phyloP scores from a whole-genome alignment of 2,797 vertebrate genomes.

The Nyctibius grandis region DNA sequence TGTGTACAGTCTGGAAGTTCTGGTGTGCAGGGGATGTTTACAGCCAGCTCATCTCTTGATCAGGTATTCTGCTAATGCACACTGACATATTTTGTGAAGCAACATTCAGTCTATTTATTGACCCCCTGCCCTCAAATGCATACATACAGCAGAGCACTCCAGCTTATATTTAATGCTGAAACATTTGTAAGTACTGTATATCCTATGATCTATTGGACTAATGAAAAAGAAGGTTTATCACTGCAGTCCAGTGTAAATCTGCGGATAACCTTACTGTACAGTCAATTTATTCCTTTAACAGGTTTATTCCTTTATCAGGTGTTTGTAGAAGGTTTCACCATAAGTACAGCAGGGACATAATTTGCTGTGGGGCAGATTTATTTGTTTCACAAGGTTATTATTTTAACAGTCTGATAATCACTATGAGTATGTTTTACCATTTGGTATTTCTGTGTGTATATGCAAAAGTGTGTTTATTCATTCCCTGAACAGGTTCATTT shows the following conservation, averaged over 20 bases:
- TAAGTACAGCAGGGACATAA: conserved; percentile 65
- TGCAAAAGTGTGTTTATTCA: conserved; percentile 54
- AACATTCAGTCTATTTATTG: conserved; percentile 60
- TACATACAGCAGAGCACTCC: conserved; percentile 1
- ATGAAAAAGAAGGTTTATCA: conserved; percentile 75
- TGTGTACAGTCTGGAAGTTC: not conserved
- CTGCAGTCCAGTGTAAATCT: conserved; percentile 73
- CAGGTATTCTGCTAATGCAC: conserved; percentile 55
- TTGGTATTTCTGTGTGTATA: conserved; percentile 61
- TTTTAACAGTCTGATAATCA: conserved; percentile 70
- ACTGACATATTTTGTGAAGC: conserved; percentile 51
- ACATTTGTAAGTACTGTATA: conserved; percentile 69
- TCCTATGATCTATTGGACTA: conserved; percentile 74
- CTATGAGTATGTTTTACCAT: conserved; percentile 68
- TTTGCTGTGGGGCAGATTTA: conserved; percentile 66
- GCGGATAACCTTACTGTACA: conserved; percentile 71
- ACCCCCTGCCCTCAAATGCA: conserved; percentile 58
- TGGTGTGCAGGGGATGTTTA: not conserved
- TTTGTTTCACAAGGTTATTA: conserved; percentile 63
- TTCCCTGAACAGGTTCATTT: conserved; percentile 43
- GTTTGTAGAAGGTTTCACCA: conserved; percentile 64
- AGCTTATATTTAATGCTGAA: conserved; percentile 62
- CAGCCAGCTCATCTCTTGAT: conserved; percentile 44
- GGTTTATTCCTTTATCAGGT: conserved; percentile 73
- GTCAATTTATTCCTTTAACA: conserved; percentile 74